Conservation (phyloP, 2,113 vertebrate species). For the Pelecanoides urinatrix region DNA sequence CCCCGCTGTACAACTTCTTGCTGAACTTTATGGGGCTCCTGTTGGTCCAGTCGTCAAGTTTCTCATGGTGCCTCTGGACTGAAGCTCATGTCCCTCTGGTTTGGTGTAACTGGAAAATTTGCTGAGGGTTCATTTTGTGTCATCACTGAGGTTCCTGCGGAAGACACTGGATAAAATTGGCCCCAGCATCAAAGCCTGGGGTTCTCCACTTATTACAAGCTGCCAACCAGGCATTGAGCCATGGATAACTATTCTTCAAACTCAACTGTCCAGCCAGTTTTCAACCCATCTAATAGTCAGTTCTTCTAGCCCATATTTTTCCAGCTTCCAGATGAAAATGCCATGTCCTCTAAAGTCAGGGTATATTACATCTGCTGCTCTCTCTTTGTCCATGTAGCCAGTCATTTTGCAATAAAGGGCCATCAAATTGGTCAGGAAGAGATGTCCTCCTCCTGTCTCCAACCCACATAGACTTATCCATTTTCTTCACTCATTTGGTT, state of each 20-base stretch:
- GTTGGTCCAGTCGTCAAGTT: not conserved
- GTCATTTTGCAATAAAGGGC: not conserved
- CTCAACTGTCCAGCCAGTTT: not conserved
- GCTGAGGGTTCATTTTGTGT: not conserved
- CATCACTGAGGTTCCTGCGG: not conserved
- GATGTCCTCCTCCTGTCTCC: not conserved
- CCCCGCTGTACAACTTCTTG: not conserved
- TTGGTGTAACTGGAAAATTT: not conserved
- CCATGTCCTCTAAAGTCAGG: not conserved
- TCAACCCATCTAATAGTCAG: not conserved
- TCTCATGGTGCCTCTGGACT: not conserved
- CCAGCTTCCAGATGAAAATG: not conserved
- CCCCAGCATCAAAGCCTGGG: not conserved
- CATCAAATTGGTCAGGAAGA: not conserved
- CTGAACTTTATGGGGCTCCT: not conserved
- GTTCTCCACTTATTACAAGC: not conserved
- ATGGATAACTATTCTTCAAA: not conserved
- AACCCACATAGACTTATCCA: not conserved
- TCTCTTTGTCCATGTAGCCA: not conserved
- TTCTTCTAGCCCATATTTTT: not conserved
- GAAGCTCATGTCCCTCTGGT: not conserved
- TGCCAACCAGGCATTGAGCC: not conserved
- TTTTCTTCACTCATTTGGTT: not conserved
- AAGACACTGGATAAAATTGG: not conserved
- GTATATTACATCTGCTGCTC: not conserved